Conservation (phyloP, 2,888 invertebrate genomes). For the Agrotis puta region DNA sequence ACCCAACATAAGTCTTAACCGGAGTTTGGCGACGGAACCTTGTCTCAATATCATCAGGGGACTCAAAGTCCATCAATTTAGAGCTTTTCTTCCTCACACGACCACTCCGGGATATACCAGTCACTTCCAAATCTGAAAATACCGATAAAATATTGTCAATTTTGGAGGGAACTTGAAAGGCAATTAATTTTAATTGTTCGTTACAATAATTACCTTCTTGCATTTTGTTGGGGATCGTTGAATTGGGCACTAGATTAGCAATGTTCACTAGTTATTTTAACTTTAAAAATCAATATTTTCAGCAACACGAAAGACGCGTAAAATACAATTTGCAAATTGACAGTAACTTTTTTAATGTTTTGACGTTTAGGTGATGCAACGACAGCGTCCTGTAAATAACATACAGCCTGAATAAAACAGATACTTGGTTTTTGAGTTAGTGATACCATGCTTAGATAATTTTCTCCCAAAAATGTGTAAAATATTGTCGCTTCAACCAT, state of each 20-base stretch:
- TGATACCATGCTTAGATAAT: background rate
- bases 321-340: background rate
- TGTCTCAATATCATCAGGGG: conserved; percentile 96
- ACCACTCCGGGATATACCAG: conserved; percentile 97
- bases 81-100: conserved; percentile 98
- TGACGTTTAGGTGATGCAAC: background rate
- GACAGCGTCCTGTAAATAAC: background rate
- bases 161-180: conserved; percentile 53
- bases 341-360: background rate
- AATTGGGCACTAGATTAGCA: background rate
- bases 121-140: conserved; percentile 94
- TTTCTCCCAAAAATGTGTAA: background rate
- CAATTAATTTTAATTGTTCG: too few species aligned
- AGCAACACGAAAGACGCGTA: background rate
- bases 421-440: conserved; percentile 9
- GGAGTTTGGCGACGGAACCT: conserved; percentile 87
- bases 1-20: conserved; percentile 76
- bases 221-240: conserved; percentile 54
- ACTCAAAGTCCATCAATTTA: conserved; percentile 97
- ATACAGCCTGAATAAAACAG: background rate
- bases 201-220: conserved; percentile 70
- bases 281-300: background rate
- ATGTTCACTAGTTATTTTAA: background rate
- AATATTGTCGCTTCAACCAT: background rate
- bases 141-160: conserved; percentile 21